Evolutionary conservation across 2,888 invertebrate genomes (phyloP), one percentile per base, ranked within the genome.

Genomic region (Oligia strigilis): DNA sequence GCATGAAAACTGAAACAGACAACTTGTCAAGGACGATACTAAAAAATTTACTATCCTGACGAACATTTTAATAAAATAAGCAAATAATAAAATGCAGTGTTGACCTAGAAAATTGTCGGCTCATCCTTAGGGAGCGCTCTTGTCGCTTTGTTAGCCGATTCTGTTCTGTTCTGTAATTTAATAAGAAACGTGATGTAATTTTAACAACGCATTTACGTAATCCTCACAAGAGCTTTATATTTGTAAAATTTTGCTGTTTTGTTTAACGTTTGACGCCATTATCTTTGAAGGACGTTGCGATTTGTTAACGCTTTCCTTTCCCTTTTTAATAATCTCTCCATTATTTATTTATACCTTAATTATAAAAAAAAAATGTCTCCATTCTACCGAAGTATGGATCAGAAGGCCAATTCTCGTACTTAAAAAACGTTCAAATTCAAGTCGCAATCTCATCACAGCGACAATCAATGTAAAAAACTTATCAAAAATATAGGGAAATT

Each of bases 121-220:
- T 88, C 85, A 88, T 92, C 94, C 93, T 91, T 84, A 84, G 92
- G 91, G 93, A 91, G 82, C 85, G 80, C 81, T 88, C 85, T 87
- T 89, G 87, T 89, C 90, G 88, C 91, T 90, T 92, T 92, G 92
- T 92, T 90, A 90, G 87, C 86, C 88, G 84, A 92, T 90, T 89
- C 89, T 91, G 90, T 93, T 90, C 89, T 90, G 79, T 90, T 89
- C 90, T 91, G 89, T 93, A 91, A 93, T 94, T 94, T 94, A 93
- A 95, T 93, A 93, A 91, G 90, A 92, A 92, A 94, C 93, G 94
- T 95, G 94, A 93, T 90, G 86, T 94, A 90, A 93, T 93, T 93
- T 91, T 89, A 81, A 86, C 81, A 82, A 77, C 80, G 89, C 78
- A 82, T 83, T 86, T 87, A 84, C 78, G 84, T 84, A 83, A 89